Percentiles rank a stretch among this genome's conserved stretches.
These are phyloP conservation scores for Theonella swinhoei DNA, from an alignment of 37 sponge, comb jelly and placozoan genomes.

Conservation along the genomic window DNA sequence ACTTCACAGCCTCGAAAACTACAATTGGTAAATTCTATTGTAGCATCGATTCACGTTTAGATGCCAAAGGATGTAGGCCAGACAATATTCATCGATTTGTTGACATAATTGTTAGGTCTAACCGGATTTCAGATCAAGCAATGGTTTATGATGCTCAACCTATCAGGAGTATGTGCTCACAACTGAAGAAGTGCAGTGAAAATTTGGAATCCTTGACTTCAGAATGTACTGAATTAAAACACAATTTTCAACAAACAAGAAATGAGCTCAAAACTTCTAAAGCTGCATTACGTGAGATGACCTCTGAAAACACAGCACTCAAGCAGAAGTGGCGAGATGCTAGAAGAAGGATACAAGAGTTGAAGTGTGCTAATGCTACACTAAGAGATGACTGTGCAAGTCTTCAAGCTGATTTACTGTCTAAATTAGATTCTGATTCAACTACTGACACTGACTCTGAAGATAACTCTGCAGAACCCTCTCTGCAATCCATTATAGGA, in stretches of 20 bases:
- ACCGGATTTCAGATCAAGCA: neutral
- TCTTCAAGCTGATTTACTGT: neutral
- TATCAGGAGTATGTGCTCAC: neutral
- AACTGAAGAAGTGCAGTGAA: slow-evolving; percentile 2
- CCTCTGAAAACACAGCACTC: slow-evolving; percentile 10
- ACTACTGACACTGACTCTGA: neutral
- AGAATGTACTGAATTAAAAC: slow-evolving; percentile 27
- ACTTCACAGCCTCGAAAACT: slow-evolving; percentile 21
- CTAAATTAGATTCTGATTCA: slow-evolving; percentile 3
- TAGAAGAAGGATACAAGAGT: neutral
- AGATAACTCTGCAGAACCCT: neutral
- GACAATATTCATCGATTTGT: slow-evolving; percentile 44
- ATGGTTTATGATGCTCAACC: slow-evolving; percentile 9
- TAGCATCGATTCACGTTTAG: slow-evolving; percentile 16
- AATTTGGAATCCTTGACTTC: slow-evolving; percentile 3
- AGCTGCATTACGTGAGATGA: slow-evolving; percentile 9
- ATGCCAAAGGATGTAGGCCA: slow-evolving; percentile 19
- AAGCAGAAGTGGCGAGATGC: neutral
- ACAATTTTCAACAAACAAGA: neutral
- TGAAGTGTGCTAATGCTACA: slow-evolving; percentile 2
- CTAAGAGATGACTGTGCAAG: neutral
- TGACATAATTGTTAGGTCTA: slow-evolving; percentile 6
- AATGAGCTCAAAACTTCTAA: neutral
- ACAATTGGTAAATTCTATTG: slow-evolving; percentile 41
- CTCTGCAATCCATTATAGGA: slow-evolving; percentile 27